Percentiles rank a stretch among this genome's conserved stretches.
These are phyloP conservation scores for Netelia fuscicornis DNA, from an alignment of 2,888 invertebrate species.

Conservation along the genomic window DNA sequence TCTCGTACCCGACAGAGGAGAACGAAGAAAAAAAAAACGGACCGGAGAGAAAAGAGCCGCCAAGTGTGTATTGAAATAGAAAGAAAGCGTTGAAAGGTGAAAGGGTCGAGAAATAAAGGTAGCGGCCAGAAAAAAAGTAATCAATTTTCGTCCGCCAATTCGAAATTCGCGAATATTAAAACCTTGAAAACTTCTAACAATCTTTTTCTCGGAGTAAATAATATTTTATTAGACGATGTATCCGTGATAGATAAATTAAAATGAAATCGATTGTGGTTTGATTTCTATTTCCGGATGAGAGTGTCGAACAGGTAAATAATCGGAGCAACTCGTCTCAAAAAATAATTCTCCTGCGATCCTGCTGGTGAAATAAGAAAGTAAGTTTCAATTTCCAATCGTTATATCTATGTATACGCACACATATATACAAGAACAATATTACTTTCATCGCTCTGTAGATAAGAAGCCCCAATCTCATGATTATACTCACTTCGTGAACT, in stretches of 20 bases:
- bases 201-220: too few species aligned
- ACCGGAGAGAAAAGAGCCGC: neutral
- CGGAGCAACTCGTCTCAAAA: neutral
- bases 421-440: conserved; percentile 1
- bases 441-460: conserved; percentile 41
- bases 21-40: neutral
- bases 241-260: neutral
- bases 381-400: conserved; percentile 29
- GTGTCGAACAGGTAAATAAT: neutral
- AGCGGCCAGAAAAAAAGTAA: neutral
- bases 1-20: neutral
- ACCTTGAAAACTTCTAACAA: too few species aligned
- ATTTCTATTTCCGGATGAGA: neutral
- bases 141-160: neutral
- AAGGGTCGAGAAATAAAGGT: neutral
- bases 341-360: neutral
- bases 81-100: conserved; percentile 11
- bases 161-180: too few species aligned
- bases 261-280: neutral
- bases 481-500: conserved; percentile 55
- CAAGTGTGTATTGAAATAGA: neutral
- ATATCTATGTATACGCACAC: neutral
- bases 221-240: neutral
- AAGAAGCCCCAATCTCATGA: conserved; percentile 46
- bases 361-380: neutral